Conservation (phyloP, 2,888 invertebrate genomes). For the Acrocyrtus sp. region DNA sequence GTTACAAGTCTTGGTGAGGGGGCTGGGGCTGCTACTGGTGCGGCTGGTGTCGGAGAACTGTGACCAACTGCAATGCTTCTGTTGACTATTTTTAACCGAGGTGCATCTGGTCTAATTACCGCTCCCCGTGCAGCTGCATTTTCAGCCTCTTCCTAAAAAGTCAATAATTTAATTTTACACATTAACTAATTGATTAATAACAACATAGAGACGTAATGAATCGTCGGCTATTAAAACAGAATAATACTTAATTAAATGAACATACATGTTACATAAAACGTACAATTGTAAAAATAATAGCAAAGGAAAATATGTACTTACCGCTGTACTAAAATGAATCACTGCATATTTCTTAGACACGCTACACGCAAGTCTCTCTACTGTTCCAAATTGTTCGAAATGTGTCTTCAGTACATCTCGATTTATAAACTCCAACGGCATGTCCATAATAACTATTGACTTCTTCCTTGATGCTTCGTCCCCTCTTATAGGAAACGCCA, state of each 20-base stretch:
- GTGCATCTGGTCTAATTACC: slow-evolving; percentile 16
- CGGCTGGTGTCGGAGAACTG: neutral
- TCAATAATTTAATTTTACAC: neutral
- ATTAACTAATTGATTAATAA: neutral
- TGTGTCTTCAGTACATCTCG: slow-evolving; percentile 64
- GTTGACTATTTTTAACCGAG: slow-evolving; percentile 42
- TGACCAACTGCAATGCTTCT: slow-evolving; percentile 10
- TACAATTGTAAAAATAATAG: neutral
- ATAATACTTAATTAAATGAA: neutral
- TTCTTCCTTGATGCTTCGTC: slow-evolving; percentile 17
- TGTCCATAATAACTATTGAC: slow-evolving; percentile 65
- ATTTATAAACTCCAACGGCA: slow-evolving; percentile 65
- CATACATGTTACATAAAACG: slow-evolving; percentile 5
- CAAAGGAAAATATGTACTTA: slow-evolving; percentile 44
- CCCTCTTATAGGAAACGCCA: too few relatives aligned
- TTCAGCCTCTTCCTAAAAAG: slow-evolving; percentile 53
- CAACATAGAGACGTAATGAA: too few relatives aligned
- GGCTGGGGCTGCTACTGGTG: neutral
- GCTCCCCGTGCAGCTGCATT: slow-evolving; percentile 39
- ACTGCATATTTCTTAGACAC: slow-evolving; percentile 75
- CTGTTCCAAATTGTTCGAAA: slow-evolving; percentile 75
- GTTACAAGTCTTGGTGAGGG: slow-evolving; percentile 6
- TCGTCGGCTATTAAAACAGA: too few relatives aligned
- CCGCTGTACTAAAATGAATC: slow-evolving; percentile 75
- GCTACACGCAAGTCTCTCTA: slow-evolving; percentile 74